Conservation (phyloP, 1,140 invertebrate genomes). For the Drosophila ercepeae region DNA sequence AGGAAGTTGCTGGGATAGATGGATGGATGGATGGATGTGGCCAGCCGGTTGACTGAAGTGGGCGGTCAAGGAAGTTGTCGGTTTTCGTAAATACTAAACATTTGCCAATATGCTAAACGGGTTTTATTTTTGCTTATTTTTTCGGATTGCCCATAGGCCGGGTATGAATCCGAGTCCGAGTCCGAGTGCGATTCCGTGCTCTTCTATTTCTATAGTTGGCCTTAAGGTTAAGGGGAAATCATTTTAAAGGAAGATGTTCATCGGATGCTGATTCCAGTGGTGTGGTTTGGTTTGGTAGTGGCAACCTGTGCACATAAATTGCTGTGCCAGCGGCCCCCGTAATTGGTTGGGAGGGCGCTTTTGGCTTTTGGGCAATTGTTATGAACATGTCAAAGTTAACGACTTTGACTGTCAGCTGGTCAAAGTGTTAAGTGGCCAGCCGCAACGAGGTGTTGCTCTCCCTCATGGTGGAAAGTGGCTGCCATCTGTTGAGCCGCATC, state of each 20-base stretch:
- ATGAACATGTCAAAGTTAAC: slow-evolving; percentile 81
- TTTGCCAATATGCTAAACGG: slow-evolving; percentile 79
- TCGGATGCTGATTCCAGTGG: slow-evolving; percentile 44
- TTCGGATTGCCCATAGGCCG: background rate
- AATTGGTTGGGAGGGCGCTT: slow-evolving; percentile 59
- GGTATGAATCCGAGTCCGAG: background rate
- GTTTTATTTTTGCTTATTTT: slow-evolving; percentile 35
- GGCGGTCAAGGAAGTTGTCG: slow-evolving; percentile 78
- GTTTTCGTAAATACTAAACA: slow-evolving; percentile 67
- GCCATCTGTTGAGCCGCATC: slow-evolving; percentile 34
- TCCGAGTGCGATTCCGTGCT: slow-evolving; percentile 10
- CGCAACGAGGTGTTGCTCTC: slow-evolving; percentile 30
- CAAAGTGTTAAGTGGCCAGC: slow-evolving; percentile 68
- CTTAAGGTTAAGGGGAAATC: slow-evolving; percentile 57
- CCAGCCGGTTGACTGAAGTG: slow-evolving; percentile 50
- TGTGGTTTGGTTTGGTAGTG: slow-evolving; percentile 13
- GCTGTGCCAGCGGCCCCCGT: slow-evolving; percentile 55
- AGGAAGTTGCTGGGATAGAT: slow-evolving; percentile 31
- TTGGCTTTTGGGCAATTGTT: slow-evolving; percentile 72
- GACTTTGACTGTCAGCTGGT: slow-evolving; percentile 70
- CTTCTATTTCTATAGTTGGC: slow-evolving; percentile 77
- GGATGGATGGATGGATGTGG: slow-evolving; percentile 11
- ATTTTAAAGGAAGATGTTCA: slow-evolving; percentile 73
- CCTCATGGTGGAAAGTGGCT: slow-evolving; percentile 15
- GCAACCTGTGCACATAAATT: slow-evolving; percentile 63